These are phyloP conservation scores for Piprites chloris DNA, from an alignment of 2,113 vertebrate species.

Conservation along the genomic window DNA sequence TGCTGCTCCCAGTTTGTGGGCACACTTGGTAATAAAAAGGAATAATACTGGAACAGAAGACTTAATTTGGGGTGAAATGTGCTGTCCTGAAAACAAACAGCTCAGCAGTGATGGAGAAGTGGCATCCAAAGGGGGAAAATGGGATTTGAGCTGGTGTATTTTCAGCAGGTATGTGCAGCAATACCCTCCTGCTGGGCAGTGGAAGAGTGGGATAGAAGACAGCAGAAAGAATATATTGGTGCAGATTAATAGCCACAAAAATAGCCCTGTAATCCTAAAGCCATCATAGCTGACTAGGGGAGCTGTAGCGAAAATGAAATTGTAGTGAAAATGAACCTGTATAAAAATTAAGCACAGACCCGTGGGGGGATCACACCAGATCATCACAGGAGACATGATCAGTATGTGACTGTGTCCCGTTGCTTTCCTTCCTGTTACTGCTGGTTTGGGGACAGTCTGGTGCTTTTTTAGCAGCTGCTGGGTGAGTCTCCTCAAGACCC, in stretches of 20 bases:
- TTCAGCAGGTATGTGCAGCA: neutral
- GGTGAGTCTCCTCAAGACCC: accelerated
- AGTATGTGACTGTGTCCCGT: neutral
- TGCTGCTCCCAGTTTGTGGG: neutral
- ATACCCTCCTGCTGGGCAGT: neutral
- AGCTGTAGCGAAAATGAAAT: neutral
- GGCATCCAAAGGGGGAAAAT: neutral
- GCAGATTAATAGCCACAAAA: neutral
- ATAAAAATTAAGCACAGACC: neutral
- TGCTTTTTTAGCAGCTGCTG: neutral
- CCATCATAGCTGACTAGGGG: neutral
- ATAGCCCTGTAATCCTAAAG: neutral
- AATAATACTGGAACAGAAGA: neutral
- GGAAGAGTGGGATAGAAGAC: neutral
- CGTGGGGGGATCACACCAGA: neutral
- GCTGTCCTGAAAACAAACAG: neutral
- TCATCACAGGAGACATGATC: neutral
- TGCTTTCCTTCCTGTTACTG: accelerated
- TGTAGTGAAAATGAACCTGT: neutral
- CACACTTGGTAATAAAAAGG: neutral
- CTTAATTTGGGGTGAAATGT: neutral
- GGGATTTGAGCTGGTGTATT: neutral
- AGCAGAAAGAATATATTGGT: neutral
- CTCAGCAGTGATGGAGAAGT: neutral
- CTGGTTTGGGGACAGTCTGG: neutral